These are phyloP conservation scores for Gandaritis pyraliata DNA, from an alignment of 2,888 invertebrate species.

Conservation along the genomic window DNA sequence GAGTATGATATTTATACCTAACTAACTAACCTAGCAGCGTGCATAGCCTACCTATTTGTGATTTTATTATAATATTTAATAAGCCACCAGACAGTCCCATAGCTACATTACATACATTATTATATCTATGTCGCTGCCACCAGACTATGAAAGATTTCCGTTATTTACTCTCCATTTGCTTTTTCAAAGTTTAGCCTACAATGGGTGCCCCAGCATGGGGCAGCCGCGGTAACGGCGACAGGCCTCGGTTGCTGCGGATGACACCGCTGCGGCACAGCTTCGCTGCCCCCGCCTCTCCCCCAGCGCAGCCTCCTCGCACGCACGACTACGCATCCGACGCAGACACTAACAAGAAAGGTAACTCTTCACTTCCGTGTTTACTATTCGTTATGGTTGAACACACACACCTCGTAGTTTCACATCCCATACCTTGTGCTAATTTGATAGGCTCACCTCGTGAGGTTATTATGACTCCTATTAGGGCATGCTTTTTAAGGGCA, in stretches of 20 bases:
- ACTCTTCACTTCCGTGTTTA: conserved; percentile 36
- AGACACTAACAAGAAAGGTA: conserved; percentile 72
- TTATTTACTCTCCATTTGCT: too few species aligned
- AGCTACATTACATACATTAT: background rate
- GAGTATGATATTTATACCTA: background rate
- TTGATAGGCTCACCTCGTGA: conserved; percentile 25
- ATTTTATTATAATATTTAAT: background rate
- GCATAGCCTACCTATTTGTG: too few species aligned
- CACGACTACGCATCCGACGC: conserved; percentile 85
- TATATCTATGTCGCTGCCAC: too few species aligned
- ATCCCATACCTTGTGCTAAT: conserved; percentile 30
- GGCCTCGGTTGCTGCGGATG: conserved; percentile 84
- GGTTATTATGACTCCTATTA: conserved; percentile 15
- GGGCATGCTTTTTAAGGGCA: conserved; percentile 9
- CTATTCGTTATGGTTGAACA: conserved; percentile 26
- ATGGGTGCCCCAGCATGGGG: conserved; percentile 82
- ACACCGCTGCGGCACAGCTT: conserved; percentile 85
- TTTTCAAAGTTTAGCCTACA: conserved; percentile 47
- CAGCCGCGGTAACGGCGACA: conserved; percentile 77
- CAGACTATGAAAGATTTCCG: too few species aligned
- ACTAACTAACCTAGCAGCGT: background rate
- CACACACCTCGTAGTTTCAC: conserved; percentile 30
- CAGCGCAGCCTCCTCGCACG: conserved; percentile 68
- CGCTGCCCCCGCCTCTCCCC: conserved; percentile 79
- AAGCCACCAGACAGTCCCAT: background rate